These are phyloP conservation scores for Callipepla squamata DNA, from an alignment of 2,113 vertebrate species.

Conservation along the genomic window DNA sequence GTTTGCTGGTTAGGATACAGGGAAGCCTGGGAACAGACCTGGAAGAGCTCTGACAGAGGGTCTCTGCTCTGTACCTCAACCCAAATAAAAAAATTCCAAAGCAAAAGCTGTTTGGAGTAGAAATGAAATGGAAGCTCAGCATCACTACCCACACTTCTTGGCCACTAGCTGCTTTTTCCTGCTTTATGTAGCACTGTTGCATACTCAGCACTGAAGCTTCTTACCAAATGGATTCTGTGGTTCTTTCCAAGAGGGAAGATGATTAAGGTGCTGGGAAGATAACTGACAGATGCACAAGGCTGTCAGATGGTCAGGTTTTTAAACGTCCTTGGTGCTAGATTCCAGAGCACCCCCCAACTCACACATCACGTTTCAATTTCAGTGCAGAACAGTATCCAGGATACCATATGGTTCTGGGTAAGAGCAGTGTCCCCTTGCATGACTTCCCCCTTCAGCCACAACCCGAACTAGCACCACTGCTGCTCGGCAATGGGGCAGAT, in stretches of 20 bases:
- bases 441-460: neutral
- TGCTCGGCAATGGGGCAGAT: neutral
- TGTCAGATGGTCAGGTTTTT: neutral
- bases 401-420: neutral
- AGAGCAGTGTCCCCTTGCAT: too few relatives aligned
- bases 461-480: neutral
- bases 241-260: neutral
- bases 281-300: neutral
- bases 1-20: neutral
- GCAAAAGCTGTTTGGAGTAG: neutral
- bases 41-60: neutral
- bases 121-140: neutral
- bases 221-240: neutral
- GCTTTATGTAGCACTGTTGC: neutral
- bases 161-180: neutral
- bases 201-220: neutral
- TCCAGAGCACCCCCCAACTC: neutral
- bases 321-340: neutral
- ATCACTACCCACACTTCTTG: neutral
- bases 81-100: conserved; percentile 64
- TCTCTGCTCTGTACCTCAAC: neutral
- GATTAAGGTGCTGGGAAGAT: neutral
- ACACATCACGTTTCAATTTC: neutral
- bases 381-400: neutral
- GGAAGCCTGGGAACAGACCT: neutral